These are phyloP conservation scores for Clinocottus analis DNA, from an alignment of 2,113 vertebrate genomes.

Conservation along the genomic window DNA sequence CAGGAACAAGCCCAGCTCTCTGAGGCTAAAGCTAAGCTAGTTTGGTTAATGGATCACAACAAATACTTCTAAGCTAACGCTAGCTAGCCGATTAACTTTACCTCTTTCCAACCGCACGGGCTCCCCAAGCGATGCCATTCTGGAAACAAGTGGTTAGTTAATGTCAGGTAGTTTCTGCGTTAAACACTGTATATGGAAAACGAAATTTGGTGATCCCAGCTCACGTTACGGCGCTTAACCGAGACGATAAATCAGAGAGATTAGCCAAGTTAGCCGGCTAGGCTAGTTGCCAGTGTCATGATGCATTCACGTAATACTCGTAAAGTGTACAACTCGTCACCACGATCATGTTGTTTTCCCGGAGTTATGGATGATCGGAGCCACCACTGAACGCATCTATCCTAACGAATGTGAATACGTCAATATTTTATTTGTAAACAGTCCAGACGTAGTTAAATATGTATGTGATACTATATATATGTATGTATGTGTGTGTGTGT, in stretches of 20 bases:
- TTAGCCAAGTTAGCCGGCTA: constrained; percentile 78
- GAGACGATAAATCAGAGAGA: constrained; percentile 69
- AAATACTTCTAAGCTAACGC: constrained; percentile 62
- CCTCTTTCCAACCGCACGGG: constrained; percentile 94
- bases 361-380: not conserved
- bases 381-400: not conserved
- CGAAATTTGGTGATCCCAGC: constrained; percentile 59
- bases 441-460: not conserved
- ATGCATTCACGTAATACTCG: constrained; percentile 44
- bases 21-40: constrained; percentile 40
- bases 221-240: constrained; percentile 57
- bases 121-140: constrained; percentile 90
- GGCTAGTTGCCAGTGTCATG: constrained; percentile 74
- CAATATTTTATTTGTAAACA: not conserved
- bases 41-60: constrained; percentile 47
- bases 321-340: not conserved
- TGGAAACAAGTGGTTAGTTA: not conserved
- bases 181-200: constrained; percentile 45
- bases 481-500: too few species aligned
- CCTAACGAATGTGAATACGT: not conserved
- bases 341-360: rapidly evolving
- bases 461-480: not conserved
- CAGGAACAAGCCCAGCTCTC: not conserved
- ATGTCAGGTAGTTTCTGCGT: not conserved
- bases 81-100: constrained; percentile 79